These are phyloP conservation scores for Aelia acuminata DNA, from an alignment of 2,888 invertebrate genomes.

Conservation along the genomic window DNA sequence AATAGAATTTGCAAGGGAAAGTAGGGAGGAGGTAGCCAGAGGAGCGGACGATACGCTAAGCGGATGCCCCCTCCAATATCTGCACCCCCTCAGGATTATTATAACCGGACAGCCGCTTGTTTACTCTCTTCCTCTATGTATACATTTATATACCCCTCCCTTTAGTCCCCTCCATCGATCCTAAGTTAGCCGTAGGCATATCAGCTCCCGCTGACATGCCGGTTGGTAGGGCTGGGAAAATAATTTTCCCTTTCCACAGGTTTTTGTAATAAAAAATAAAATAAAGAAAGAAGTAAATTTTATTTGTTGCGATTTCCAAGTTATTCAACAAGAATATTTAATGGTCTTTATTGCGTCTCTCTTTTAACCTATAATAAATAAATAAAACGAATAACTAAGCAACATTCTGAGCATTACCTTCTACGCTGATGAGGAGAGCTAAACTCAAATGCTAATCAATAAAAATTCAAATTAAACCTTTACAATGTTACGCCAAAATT, in stretches of 20 bases:
- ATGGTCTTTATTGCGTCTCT: too few species aligned
- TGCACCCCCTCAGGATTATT: conserved; percentile 34
- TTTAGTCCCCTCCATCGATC: conserved; percentile 8
- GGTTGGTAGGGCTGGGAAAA: background rate
- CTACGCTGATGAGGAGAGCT: too few species aligned
- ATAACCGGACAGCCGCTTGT: conserved; percentile 34
- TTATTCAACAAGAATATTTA: too few species aligned
- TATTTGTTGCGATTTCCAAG: too few species aligned
- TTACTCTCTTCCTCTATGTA: conserved; percentile 31
- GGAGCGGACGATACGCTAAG: background rate
- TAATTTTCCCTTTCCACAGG: background rate
- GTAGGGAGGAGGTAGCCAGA: background rate
- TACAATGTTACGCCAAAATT: too few species aligned
- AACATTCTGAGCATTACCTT: too few species aligned
- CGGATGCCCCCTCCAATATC: conserved; percentile 11
- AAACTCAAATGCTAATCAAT: too few species aligned
- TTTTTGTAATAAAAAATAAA: background rate
- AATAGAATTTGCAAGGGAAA: conserved; percentile 1
- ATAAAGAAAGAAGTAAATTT: too few species aligned
- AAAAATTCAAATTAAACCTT: too few species aligned
- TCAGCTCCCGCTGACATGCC: background rate
- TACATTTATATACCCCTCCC: background rate
- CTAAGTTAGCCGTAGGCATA: background rate
- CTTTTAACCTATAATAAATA: too few species aligned
- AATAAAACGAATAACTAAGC: too few species aligned